phyloP scores from a whole-genome alignment of 2,113 vertebrate species.

The Pachyramphus minor region DNA sequence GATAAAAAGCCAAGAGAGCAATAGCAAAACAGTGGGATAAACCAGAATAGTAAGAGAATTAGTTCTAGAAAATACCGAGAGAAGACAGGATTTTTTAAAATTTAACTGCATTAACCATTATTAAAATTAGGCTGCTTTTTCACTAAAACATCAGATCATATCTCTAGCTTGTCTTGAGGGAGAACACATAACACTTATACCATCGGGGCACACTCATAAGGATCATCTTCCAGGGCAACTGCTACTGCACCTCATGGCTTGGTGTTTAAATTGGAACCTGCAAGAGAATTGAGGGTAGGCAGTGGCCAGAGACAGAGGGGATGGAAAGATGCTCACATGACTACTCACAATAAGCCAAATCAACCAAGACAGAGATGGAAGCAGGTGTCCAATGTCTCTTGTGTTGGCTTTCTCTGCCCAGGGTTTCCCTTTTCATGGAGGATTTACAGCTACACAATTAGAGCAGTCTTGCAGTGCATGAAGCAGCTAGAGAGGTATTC shows the following conservation, averaged over 20 bases:
- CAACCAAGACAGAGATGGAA: background rate
- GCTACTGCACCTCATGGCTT: background rate
- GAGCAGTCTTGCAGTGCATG: conserved; percentile 6
- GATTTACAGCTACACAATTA: conserved; percentile 25
- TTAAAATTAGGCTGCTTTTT: background rate
- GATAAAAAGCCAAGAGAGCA: background rate
- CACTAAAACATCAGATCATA: background rate
- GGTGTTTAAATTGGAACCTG: background rate
- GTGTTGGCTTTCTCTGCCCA: background rate
- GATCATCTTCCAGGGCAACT: background rate
- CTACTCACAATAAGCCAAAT: background rate
- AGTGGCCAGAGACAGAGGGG: background rate
- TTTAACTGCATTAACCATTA: background rate
- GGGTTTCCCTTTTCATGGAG: background rate
- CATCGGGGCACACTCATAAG: background rate
- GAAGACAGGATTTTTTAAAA: background rate
- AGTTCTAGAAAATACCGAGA: background rate
- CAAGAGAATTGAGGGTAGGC: background rate
- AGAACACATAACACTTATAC: background rate
- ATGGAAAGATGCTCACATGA: background rate
- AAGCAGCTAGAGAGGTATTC: conserved; percentile 9
- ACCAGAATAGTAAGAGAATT: background rate
- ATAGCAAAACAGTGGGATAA: background rate
- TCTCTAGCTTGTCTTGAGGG: background rate
- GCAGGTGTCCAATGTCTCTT: background rate